phyloP scores from a whole-genome alignment of 2,797 vertebrate genomes.

The Sebastes baramenuke region DNA sequence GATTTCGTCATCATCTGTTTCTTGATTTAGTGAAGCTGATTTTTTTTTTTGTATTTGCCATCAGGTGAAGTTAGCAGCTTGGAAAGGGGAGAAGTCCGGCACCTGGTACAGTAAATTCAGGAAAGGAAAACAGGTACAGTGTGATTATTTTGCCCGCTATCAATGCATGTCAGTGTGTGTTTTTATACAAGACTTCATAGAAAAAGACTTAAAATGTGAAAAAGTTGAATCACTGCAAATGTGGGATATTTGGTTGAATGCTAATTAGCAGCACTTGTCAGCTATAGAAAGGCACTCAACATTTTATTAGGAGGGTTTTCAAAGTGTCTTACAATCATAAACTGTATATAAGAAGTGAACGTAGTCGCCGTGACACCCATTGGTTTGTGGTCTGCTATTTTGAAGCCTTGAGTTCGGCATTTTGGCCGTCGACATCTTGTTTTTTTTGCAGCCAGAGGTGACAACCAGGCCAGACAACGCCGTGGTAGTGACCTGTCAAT shows the following conservation, averaged over 20 bases:
- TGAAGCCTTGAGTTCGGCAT: too few species aligned
- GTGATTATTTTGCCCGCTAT: not conserved
- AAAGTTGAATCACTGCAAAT: not conserved
- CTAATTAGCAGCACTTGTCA: not conserved
- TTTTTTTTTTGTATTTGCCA: constrained; percentile 51
- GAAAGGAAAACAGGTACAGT: constrained; percentile 90
- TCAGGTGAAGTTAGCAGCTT: constrained; percentile 94
- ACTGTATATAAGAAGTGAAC: too few species aligned
- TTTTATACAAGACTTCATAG: not conserved
- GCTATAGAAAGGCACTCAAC: not conserved
- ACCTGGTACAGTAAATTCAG: constrained; percentile 97
- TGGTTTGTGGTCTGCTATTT: too few species aligned
- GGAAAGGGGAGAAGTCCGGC: constrained; percentile 93
- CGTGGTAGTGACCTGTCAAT: too few species aligned
- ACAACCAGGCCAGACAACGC: too few species aligned
- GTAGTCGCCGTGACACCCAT: too few species aligned
- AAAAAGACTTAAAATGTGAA: not conserved
- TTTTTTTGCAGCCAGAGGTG: too few species aligned
- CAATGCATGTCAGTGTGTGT: not conserved
- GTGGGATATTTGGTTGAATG: not conserved
- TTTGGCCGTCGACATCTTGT: too few species aligned
- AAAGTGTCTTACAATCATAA: not conserved
- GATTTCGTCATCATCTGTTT: not conserved
- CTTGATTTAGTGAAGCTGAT: not conserved
- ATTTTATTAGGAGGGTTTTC: not conserved